Evolutionary conservation across 1,140 invertebrate species (phyloP), one percentile per base, ranked within the genome.

Genomic region (Ceratitis capitata): DNA sequence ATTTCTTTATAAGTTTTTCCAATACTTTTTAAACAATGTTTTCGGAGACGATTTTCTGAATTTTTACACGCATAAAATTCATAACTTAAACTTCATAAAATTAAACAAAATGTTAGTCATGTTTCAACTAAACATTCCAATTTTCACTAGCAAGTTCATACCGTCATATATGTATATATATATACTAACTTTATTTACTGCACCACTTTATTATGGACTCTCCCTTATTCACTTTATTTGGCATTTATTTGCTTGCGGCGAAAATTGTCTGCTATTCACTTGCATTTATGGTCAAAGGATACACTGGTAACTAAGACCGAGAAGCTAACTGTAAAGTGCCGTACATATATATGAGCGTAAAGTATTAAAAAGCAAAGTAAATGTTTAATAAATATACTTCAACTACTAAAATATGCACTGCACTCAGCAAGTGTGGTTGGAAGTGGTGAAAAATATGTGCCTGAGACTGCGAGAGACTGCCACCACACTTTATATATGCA

Each of bases 201-300:
- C 61, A 19, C 16, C 32, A 16, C 61, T 69, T 39, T 69, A 69
- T 69, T 69, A 69, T 69, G 16, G 32, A 69, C 32, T 69, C 29
- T 39, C 32, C 32, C 29, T 78, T 78, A 32, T 39, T 45, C n/a
- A 45, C 69, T 78, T 47, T 45, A 78, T 78, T 78, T 45, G 69
- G 19, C 69, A 78, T 45, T 42, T 10, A 23, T 39, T 78, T 19
- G 69, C 69, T 78, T 78, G 69, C 16, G 42, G 69, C 69, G 19
- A 78, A 78, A 78, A 78, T 5, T 39, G 69, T 78, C 69, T 78
- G 69, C 69, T 47, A 26, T 78, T 45, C 69, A 45, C 69, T 42
- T 78, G 39, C n/a, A 78, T 45, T 78, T 78, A n/a, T n/a, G 69
- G 42, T 78, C 69, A 29, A 7, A 45, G n/a, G n/a, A 32, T 78